A percentile compares a stretch with the other conserved stretches of the same genome.
These are phyloP conservation scores for Heliconius eleuchia DNA, from an alignment of 1,140 invertebrate species.

Conservation along the genomic window DNA sequence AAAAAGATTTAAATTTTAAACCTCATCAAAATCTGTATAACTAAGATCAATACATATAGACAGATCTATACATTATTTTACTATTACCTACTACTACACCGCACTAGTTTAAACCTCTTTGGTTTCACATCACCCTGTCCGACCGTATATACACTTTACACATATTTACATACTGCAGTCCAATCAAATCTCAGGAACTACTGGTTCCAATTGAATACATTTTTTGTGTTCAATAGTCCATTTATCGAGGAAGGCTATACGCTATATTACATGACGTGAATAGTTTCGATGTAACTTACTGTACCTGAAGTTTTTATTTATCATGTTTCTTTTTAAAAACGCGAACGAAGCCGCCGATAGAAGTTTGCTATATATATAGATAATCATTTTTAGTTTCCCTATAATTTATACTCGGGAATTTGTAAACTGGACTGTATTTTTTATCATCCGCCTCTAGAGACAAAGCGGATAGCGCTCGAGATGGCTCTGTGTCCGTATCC, in stretches of 20 bases:
- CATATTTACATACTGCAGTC: constrained; percentile 3
- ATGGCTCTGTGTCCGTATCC: constrained; percentile 49
- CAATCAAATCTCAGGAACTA: constrained; percentile 27
- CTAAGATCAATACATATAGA: background rate
- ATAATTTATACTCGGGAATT: constrained; percentile 78
- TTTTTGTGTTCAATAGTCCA: too few relatives aligned
- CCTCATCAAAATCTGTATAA: background rate
- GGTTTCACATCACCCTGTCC: constrained; percentile 50
- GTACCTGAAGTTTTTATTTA: too few relatives aligned
- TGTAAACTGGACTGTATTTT: constrained; percentile 79
- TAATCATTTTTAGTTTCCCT: constrained; percentile 75
- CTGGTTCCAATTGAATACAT: too few relatives aligned
- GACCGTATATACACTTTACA: constrained; percentile 63
- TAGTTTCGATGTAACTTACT: too few relatives aligned
- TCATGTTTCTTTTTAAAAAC: too few relatives aligned
- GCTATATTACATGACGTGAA: too few relatives aligned
- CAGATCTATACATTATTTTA: constrained; percentile 8
- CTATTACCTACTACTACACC: constrained; percentile 9
- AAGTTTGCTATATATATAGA: constrained; percentile 61
- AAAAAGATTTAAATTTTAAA: background rate
- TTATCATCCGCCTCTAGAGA: constrained; percentile 70
- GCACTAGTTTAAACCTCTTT: constrained; percentile 46
- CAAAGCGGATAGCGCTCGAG: constrained; percentile 69
- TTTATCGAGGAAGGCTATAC: too few relatives aligned
- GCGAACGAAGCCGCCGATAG: too few relatives aligned